Evolutionary conservation across 2,113 vertebrate species (phyloP).

Genomic region (Alexandromys fortis): DNA sequence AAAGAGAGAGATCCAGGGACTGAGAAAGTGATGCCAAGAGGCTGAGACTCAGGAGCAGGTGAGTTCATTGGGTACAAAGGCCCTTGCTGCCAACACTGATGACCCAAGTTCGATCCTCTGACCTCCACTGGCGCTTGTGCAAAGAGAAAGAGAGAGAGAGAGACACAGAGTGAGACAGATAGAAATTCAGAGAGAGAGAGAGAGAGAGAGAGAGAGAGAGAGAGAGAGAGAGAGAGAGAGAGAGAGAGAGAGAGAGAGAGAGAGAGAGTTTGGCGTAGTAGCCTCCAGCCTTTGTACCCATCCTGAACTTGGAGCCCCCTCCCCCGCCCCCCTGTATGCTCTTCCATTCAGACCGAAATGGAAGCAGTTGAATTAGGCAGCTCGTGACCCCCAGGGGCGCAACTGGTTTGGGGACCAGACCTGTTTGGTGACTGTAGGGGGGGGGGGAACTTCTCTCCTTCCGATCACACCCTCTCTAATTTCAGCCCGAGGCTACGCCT

Average conservation of each 20-base stretch:
- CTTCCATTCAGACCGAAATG: too few relatives aligned
- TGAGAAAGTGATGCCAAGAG: neutral
- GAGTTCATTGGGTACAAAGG: neutral
- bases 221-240: too few relatives aligned
- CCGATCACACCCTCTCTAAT: neutral
- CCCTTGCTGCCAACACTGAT: neutral
- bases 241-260: too few relatives aligned
- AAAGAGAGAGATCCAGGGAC: neutral
- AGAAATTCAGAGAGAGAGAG: neutral
- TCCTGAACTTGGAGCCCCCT: too few relatives aligned
- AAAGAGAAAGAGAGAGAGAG: too few relatives aligned
- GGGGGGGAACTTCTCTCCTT: too few relatives aligned
- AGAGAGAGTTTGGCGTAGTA: neutral
- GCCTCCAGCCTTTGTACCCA: neutral
- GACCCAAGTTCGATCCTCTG: neutral
- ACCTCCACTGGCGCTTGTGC: neutral
- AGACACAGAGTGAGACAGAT: too few relatives aligned
- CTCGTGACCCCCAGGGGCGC: neutral
- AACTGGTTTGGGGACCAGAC: neutral
- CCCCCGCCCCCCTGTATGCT: too few relatives aligned
- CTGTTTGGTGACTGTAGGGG: neutral
- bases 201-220: neutral
- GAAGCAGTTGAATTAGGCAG: neutral
- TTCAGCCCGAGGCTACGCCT: conserved; percentile 54
- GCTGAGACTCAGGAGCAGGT: neutral